Evolutionary conservation across 2,888 invertebrate species (phyloP).

Genomic region (Hypomecis punctinalis): DNA sequence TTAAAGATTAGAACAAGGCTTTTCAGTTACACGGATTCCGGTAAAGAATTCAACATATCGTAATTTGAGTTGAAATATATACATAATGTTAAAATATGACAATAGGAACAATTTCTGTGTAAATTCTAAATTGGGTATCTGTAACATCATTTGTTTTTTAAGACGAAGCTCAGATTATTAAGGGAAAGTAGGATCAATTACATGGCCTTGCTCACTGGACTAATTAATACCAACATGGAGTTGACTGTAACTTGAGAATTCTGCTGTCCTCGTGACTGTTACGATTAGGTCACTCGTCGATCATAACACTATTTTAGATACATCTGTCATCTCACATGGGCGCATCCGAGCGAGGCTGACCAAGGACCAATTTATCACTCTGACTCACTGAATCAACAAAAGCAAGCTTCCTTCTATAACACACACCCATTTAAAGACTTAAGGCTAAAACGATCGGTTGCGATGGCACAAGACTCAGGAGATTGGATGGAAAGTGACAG

Average conservation of each 20-base stretch:
- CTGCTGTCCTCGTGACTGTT: not conserved
- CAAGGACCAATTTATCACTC: not conserved
- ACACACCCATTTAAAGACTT: not conserved
- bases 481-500: conserved; percentile 6
- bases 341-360: not conserved
- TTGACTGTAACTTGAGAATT: not conserved
- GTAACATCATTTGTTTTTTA: not conserved
- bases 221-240: not conserved
- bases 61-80: no score
- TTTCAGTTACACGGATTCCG: no score
- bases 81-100: no score
- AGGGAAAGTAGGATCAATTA: not conserved
- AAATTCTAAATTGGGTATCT: not conserved
- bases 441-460: not conserved
- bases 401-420: not conserved
- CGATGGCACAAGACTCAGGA: not conserved
- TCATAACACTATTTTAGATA: not conserved
- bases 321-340: not conserved
- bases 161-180: not conserved
- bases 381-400: conserved; percentile 11
- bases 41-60: no score
- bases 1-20: no score
- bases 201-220: not conserved
- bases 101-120: no score
- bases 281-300: not conserved